A percentile compares a stretch with the other conserved stretches of the same genome.
Evolutionary conservation across 1,140 invertebrate genomes (phyloP).

Genomic region (Ridgeia piscesae): DNA sequence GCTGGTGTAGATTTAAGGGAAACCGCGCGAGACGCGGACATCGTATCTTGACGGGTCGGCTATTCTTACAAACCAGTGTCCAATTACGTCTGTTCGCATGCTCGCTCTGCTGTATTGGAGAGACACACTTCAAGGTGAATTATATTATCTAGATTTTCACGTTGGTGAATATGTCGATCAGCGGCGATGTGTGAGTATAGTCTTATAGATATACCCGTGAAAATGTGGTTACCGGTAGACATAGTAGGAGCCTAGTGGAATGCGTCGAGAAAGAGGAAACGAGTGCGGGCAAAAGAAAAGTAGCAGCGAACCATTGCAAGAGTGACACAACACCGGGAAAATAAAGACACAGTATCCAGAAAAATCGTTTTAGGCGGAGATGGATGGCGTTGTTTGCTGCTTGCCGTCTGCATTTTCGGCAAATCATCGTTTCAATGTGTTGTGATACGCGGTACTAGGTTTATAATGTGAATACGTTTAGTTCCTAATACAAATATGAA

Average conservation of each 20-base stretch:
- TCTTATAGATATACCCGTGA: neutral
- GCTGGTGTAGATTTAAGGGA: neutral
- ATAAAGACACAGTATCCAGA: too few species aligned
- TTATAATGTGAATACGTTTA: neutral
- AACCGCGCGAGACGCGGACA: neutral
- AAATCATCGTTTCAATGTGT: neutral
- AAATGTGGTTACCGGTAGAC: neutral
- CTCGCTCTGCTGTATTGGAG: neutral
- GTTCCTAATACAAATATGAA: neutral
- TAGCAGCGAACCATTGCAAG: too few species aligned
- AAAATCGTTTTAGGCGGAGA: too few species aligned
- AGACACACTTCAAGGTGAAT: neutral
- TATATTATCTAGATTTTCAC: neutral
- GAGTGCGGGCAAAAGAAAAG: too few species aligned
- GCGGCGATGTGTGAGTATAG: too few species aligned
- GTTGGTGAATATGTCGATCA: too few species aligned
- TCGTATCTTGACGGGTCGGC: neutral
- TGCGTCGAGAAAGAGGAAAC: too few species aligned
- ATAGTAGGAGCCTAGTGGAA: neutral
- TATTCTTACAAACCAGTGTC: neutral
- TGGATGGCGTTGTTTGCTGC: too few species aligned
- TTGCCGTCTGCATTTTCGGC: too few species aligned
- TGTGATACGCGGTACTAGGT: neutral
- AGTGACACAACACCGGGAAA: too few species aligned
- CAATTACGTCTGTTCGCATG: neutral